Evolutionary conservation across 2,797 vertebrate species (phyloP), one percentile per base, ranked within the genome.

Genomic region (Mycteria americana): DNA sequence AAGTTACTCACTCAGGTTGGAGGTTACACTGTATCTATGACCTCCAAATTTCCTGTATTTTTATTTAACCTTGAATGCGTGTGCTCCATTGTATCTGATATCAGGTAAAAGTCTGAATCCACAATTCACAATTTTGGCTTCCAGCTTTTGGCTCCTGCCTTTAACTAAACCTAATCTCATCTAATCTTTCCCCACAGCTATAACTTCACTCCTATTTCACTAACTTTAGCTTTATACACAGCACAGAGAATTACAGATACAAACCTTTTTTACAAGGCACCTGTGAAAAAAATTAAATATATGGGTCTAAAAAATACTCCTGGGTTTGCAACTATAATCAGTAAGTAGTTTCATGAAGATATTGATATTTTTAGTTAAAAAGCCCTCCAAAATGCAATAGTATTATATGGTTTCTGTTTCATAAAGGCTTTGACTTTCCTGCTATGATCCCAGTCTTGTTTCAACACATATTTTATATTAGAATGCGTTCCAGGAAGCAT

Each of bases 401-500:
- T 80, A 64, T 87, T 35, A 88, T 53, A 76, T 87, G 94, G 89
- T 91, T 78, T 63, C 63, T 35, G 74, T 95, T 95, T 95, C 93
- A 92, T 88, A 91, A 86, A 80, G 74, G 70, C 90, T 95, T 78
- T 93, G 92, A 96, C 96, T 65, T 96, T 77, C 84, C 89, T 93
- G 89, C 94, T 92, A 91, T 92, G 95, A 93, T 97, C 93, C 87
- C 89, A 63, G 92, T 96, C 96, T 96, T 96, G 76, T 95, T 97
- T 97, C 97, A 57, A 57, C 56, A 57, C 21, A 23, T 56, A 56
- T 57, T 57, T 57, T 57, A 57, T 95, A 98, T 97, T 92, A 97
- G 93, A 98, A 98, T 98, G 98, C 92, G 94, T 98, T 98, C 98
- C 97, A 98, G 98, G 98, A 99, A 98, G 97, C 98, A 98, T 98